Conservation (phyloP, 1,140 invertebrate species). For the Caenorhabditis elegans region WBcel235 BX284603.4:3620001-3620500, state of each 20-base stretch:
- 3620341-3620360: no score
- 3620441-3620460: constrained; percentile 7
- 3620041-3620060: constrained; percentile 18
- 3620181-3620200: background rate
- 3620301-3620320: no score
- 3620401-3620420: background rate
- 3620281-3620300: no score
- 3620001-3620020: background rate
- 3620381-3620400: background rate
- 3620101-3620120: constrained; percentile 22
- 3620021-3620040: background rate
- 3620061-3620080: constrained; percentile 31
- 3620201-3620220: background rate
- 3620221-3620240: no score
- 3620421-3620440: background rate
- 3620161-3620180: background rate
- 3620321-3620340: no score
- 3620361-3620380: background rate
- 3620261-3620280: no score
- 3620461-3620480: background rate
- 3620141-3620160: constrained; percentile 16
- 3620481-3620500: no score
- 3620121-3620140: constrained; percentile 26
- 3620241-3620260: no score
- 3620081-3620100: constrained; percentile 26